phyloP scores from a whole-genome alignment of 2,113 vertebrate genomes.

The Marcusenius ussheri region DNA sequence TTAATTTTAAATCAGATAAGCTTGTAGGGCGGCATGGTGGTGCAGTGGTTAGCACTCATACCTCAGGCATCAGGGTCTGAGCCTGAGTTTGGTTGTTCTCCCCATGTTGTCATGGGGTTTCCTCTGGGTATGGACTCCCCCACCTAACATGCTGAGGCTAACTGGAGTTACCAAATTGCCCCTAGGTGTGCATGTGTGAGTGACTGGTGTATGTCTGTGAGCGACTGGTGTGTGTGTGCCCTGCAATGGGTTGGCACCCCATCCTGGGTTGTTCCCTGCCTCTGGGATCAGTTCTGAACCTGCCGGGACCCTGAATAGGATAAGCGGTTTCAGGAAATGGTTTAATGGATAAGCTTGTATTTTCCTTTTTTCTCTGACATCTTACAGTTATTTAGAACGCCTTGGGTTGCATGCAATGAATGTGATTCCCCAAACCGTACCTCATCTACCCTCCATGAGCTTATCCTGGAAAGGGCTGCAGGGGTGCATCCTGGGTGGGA shows the following conservation, averaged over 20 bases:
- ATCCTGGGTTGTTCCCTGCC: neutral
- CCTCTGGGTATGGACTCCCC: neutral
- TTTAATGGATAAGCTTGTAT: neutral
- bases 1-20: neutral
- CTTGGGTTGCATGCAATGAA: neutral
- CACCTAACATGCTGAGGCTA: neutral
- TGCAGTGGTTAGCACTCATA: neutral
- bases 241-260: neutral
- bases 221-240: neutral
- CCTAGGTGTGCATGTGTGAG: neutral
- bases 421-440: neutral
- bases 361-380: neutral
- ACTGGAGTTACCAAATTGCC: neutral
- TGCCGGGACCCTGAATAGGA: neutral
- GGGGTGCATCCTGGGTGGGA: neutral
- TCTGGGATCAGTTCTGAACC: neutral
- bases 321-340: neutral
- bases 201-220: neutral
- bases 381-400: neutral
- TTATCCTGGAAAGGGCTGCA: neutral
- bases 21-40: neutral
- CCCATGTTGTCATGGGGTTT: neutral
- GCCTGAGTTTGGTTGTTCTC: neutral
- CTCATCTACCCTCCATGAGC: neutral
- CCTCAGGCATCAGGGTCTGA: no score